These are phyloP conservation scores for Lepus europaeus DNA, from an alignment of 2,113 vertebrate genomes.

Conservation along the genomic window DNA sequence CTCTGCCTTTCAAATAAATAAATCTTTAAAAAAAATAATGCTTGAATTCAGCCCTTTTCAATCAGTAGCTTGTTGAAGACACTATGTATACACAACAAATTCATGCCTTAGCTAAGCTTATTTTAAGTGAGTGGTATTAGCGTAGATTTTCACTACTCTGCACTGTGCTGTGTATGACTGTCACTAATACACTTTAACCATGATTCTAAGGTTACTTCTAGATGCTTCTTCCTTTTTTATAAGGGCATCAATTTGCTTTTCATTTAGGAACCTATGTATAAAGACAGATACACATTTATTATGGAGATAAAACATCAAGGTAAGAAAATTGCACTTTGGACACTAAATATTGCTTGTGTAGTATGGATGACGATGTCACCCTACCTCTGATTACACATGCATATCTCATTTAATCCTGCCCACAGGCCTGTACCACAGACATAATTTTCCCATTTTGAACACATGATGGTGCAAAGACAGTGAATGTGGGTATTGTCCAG, in stretches of 20 bases:
- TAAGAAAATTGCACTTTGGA: slow-evolving; percentile 30
- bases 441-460: neutral
- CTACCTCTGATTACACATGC: neutral
- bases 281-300: slow-evolving; percentile 45
- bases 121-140: slow-evolving; percentile 24
- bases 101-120: neutral
- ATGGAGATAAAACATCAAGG: slow-evolving; percentile 49
- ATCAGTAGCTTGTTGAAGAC: neutral
- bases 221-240: slow-evolving; percentile 13
- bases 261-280: slow-evolving; percentile 30
- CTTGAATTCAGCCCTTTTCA: slow-evolving; percentile 21
- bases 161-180: neutral
- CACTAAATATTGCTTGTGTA: neutral
- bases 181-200: neutral
- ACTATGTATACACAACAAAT: neutral
- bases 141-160: neutral
- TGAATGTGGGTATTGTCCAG: neutral
- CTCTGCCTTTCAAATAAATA: no score
- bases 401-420: neutral
- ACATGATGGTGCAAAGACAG: neutral
- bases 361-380: neutral
- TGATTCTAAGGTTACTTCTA: neutral
- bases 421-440: neutral
- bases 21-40: neutral
- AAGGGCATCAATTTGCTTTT: slow-evolving; percentile 44